Base-by-base conservation (phyloP, 2,888 invertebrate species). In the Orchesella flavescens region DNA sequence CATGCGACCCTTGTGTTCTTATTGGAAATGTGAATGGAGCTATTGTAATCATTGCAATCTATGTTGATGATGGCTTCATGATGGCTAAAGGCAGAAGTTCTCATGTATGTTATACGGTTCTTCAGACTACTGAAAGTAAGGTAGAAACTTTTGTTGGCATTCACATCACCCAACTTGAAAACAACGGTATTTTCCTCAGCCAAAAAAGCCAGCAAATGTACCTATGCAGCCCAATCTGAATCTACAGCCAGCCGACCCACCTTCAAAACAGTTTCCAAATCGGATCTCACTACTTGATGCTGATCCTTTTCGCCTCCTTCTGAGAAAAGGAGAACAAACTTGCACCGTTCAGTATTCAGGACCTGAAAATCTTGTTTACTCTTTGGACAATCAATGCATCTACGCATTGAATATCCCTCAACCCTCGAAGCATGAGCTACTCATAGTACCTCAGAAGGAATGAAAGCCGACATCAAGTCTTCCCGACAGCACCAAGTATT, bases 231-330 rank as follows among this genome's bases (percentile, higher is more conserved):
- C 81, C 0, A 57, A 44, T 1, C 4, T 53, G 17, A 65, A 72
- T 5, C 17, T 73, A 13, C 12, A 0, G 21, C n/a, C 34, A 43
- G 59, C 23, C 10, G 46, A 63, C 10, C 1, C 15, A n/a, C 13
- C 19, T 24, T 49, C 74, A 24, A 23, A 17, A 1, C 63, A 24
- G 9, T 24, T 77, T 3, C 88, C 87, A 1, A 88, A 86, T 34
- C 78, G 88, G 88, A 13, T 53, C 79, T n/a, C 24, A 89, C 2
- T 63, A 88, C 21, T 88, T 87, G 49, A 23, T 88, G 83, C 85
- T 0, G 85, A 86, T 24, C 49, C 81, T 0, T 86, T 86, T 34
- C 1, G 53, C 0, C 43, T 85, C 4, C 55, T 77, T 71, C 9
- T 53, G 2, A 15, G 23, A 21, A 63, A 21, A 0, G 43, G 59